Conservation (phyloP, 2,888 invertebrate species). For the Protophormia terraenovae region DNA sequence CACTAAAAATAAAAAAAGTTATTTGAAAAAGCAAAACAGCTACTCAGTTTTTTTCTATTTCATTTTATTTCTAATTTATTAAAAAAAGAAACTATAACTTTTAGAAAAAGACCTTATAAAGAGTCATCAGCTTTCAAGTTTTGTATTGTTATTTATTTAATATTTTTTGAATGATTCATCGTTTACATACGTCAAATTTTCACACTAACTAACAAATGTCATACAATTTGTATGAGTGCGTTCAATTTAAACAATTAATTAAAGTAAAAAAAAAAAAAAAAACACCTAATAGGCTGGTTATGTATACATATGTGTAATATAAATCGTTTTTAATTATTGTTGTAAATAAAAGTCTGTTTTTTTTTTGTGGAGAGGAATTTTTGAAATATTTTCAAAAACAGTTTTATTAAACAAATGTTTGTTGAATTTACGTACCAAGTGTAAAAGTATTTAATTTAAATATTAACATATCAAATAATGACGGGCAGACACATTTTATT, state of each 20-base stretch:
- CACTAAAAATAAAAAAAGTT: too few relatives aligned
- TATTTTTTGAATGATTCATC: conserved; percentile 42
- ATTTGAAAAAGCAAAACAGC: background rate
- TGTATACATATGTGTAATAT: background rate
- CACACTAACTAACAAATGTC: background rate
- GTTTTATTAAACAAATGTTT: too few relatives aligned
- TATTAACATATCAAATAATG: too few relatives aligned
- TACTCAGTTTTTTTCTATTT: background rate
- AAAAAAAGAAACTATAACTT: background rate
- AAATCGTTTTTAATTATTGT: background rate
- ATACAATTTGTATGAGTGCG: background rate
- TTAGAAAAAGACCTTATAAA: conserved; percentile 21
- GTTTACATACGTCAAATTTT: conserved; percentile 5
- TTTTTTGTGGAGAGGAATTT: background rate
- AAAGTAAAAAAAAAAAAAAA: background rate
- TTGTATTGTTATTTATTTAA: background rate
- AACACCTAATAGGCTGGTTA: too few relatives aligned
- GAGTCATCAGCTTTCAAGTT: conserved; percentile 50
- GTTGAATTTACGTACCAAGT: too few relatives aligned
- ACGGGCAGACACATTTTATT: too few relatives aligned
- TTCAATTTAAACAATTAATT: background rate
- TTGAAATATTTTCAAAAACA: background rate
- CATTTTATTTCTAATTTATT: background rate
- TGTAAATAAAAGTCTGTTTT: background rate
- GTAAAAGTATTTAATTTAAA: too few relatives aligned